Conservation (phyloP, 2,797 vertebrate species). For the Forpus xanthops region DNA sequence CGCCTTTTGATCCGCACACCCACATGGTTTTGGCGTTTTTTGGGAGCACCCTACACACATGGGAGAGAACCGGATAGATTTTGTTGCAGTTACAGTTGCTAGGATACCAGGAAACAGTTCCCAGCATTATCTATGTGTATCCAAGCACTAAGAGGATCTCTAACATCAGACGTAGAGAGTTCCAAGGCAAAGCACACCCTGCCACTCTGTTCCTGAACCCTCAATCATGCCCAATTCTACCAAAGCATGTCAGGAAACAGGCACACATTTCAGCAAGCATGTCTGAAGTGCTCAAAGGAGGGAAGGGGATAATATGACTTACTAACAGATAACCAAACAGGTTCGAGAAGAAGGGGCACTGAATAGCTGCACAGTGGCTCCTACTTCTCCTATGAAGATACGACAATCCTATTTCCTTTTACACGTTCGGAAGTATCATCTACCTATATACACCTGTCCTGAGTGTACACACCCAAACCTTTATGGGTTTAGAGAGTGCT, state of each 20-base stretch:
- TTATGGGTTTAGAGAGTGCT: neutral
- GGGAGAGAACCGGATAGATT: neutral
- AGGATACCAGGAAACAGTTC: neutral
- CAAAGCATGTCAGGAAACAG: neutral
- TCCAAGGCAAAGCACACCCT: neutral
- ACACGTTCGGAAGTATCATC: neutral
- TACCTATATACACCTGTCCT: neutral
- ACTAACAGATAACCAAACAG: neutral
- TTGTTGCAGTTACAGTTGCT: neutral
- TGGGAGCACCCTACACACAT: neutral
- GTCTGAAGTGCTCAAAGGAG: fast-evolving
- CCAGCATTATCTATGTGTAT: neutral
- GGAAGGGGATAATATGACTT: neutral
- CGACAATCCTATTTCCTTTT: neutral
- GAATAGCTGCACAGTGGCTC: neutral
- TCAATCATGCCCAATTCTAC: neutral
- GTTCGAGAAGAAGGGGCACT: neutral
- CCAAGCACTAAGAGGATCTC: neutral
- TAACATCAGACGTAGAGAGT: neutral
- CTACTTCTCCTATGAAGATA: neutral
- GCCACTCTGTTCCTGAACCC: fast-evolving
- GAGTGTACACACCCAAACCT: neutral
- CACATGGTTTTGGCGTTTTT: neutral
- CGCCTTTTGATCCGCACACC: neutral
- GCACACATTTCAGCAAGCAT: neutral